These are phyloP conservation scores for Coregonus sp. DNA, from an alignment of 2,797 vertebrate genomes.

Conservation along the genomic window DNA sequence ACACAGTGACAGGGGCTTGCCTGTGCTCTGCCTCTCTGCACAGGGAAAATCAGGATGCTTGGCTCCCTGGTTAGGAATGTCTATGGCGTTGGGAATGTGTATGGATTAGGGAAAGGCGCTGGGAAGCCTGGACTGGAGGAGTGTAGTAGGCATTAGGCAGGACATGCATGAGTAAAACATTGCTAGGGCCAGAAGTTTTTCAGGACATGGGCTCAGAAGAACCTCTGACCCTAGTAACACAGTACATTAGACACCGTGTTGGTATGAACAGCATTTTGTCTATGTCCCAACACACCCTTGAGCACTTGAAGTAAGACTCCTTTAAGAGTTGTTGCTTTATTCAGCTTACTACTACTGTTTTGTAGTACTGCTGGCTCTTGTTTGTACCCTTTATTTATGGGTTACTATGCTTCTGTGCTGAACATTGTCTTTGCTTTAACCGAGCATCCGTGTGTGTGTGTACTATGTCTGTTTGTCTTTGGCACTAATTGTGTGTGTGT, in stretches of 20 bases:
- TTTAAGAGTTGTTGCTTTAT: too few species aligned
- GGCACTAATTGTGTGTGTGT: too few species aligned
- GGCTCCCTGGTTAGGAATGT: not conserved
- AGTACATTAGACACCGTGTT: too few species aligned
- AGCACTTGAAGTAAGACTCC: too few species aligned
- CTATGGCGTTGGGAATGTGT: not conserved
- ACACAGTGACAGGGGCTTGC: slow-evolving; percentile 52
- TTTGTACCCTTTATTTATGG: slow-evolving; percentile 54
- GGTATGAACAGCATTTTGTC: too few species aligned
- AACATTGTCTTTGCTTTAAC: not conserved
- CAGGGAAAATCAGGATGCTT: not conserved
- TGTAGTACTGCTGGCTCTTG: not conserved
- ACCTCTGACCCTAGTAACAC: too few species aligned
- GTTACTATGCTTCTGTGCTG: not conserved
- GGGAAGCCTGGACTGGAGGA: not conserved
- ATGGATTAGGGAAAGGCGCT: slow-evolving; percentile 8
- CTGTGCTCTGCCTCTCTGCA: slow-evolving; percentile 50
- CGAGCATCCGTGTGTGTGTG: too few species aligned
- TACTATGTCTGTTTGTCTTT: too few species aligned
- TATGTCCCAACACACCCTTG: too few species aligned
- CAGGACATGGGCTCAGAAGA: too few species aligned
- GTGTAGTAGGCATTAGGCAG: not conserved
- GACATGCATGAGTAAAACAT: not conserved
- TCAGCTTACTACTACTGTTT: not conserved
- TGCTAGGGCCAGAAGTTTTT: not conserved